Evolutionary conservation across 2,888 invertebrate genomes (phyloP).

Genomic region (Drosophila peninsularis): DNA sequence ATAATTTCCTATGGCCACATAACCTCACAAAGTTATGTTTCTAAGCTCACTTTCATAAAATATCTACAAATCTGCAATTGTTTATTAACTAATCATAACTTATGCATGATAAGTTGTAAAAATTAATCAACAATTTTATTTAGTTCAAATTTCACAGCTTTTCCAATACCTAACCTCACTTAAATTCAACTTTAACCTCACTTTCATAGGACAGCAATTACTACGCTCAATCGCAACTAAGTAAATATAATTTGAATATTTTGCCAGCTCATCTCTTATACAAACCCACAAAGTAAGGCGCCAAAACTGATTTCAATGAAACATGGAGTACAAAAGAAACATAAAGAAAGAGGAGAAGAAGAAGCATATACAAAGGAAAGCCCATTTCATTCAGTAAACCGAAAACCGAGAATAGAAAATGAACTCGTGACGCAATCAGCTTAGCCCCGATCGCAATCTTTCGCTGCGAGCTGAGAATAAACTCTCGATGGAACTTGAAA

Average conservation of each 20-base stretch:
- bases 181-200: background rate
- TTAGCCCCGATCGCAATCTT: constrained; percentile 29
- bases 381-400: constrained; percentile 44
- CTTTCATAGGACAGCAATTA: background rate
- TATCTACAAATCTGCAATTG: too few species aligned
- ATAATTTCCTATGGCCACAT: too few species aligned
- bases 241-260: background rate
- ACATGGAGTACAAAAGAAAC: background rate
- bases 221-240: background rate
- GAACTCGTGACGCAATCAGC: constrained; percentile 20
- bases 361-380: constrained; percentile 7
- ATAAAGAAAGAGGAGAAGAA: background rate
- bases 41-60: background rate
- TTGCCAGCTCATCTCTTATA: background rate
- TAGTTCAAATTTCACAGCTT: background rate
- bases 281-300: background rate
- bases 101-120: too few species aligned
- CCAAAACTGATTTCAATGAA: background rate
- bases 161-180: background rate
- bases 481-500: background rate
- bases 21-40: background rate
- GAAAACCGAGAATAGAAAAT: constrained; percentile 1
- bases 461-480: too few species aligned
- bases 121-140: too few species aligned
- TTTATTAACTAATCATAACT: too few species aligned